Conservation (phyloP, 1,140 invertebrate species). For the Philotrypesis tridentata region DNA sequence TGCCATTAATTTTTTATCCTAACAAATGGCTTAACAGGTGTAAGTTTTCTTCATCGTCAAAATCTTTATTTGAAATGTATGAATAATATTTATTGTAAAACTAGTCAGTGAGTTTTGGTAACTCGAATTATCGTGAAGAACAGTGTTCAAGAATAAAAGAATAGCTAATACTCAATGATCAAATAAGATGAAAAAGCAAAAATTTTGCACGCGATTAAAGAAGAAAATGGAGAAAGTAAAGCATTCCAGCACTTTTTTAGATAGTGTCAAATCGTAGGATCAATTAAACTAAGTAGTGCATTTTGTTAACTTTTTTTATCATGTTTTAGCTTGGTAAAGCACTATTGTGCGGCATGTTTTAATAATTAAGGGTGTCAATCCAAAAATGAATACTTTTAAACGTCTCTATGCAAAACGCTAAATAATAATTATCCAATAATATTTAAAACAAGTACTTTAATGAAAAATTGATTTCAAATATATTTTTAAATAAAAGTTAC, state of each 20-base stretch:
- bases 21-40: not conserved
- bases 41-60: not conserved
- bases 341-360: conserved; percentile 38
- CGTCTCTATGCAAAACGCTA: not conserved
- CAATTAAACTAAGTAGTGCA: not conserved
- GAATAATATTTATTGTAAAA: conserved; percentile 43
- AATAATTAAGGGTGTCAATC: not conserved
- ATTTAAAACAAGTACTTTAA: not conserved
- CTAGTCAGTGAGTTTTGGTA: conserved; percentile 37
- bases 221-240: not conserved
- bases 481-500: conserved; percentile 1
- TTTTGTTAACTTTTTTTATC: conserved; percentile 28
- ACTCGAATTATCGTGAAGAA: not conserved
- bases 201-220: conserved; percentile 26
- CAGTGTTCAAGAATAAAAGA: not conserved
- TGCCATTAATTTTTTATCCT: conserved; percentile 5
- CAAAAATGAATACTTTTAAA: conserved; percentile 10
- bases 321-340: conserved; percentile 19
- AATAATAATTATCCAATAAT: too few relatives aligned
- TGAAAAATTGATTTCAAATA: not conserved
- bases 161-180: conserved; percentile 1
- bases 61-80: conserved; percentile 18
- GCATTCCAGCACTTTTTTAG: conserved; percentile 11
- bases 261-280: not conserved
- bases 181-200: not conserved